A percentile compares a stretch with the other conserved stretches of the same genome.
Conservation (phyloP, 37 sponge, comb jelly and placozoan genomes). For the Amphimedon queenslandica region DNA sequence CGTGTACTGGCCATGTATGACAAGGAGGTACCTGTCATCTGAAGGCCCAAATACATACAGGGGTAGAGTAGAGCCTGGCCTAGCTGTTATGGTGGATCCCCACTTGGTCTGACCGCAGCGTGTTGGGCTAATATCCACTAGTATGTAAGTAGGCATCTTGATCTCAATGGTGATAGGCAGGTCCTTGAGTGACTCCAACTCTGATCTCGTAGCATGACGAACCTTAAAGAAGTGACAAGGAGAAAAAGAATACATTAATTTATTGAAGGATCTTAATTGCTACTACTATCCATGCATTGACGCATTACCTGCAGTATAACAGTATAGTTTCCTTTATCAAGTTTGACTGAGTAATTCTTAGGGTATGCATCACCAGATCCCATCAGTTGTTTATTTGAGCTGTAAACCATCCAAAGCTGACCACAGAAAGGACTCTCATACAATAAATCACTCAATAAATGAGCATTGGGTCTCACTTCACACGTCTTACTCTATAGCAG, state of each 20-base stretch:
- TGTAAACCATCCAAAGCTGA: conserved; percentile 90
- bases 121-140: conserved; percentile 34
- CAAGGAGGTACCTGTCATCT: conserved; percentile 79
- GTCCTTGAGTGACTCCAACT: conserved; percentile 59
- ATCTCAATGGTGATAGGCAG: conserved; percentile 51
- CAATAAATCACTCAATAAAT: conserved; percentile 66
- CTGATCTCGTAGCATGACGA: conserved; percentile 27
- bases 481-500: conserved; percentile 18
- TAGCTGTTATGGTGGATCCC: conserved; percentile 4
- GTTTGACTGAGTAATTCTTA: conserved; percentile 45
- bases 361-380: conserved; percentile 80
- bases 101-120: conserved; percentile 37
- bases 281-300: no score
- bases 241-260: background rate
- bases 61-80: conserved; percentile 24
- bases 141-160: conserved; percentile 45
- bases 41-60: conserved; percentile 31
- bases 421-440: conserved; percentile 80
- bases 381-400: conserved; percentile 67
- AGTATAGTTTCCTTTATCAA: conserved; percentile 74
- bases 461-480: conserved; percentile 62
- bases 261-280: no score
- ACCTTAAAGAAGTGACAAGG: no score
- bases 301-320: conserved; percentile 65
- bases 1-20: no score